phyloP scores from a whole-genome alignment of 2,888 invertebrate genomes.

The Alentia gelatinosa region DNA sequence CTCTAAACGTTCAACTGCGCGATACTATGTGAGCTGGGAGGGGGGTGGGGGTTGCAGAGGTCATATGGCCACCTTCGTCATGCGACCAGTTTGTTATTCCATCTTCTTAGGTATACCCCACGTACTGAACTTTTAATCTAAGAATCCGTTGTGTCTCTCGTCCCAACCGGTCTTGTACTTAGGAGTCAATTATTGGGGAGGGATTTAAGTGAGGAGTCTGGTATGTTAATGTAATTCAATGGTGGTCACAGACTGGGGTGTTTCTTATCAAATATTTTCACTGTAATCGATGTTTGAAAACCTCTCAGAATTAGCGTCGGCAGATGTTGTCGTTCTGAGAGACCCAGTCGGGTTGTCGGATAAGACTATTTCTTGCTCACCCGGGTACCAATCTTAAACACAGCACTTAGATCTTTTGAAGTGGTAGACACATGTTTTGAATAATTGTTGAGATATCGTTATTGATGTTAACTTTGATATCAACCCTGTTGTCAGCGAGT shows the following conservation, averaged over 20 bases:
- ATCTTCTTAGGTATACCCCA: no score
- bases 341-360: background rate
- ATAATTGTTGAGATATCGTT: conserved; percentile 34
- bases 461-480: conserved; percentile 26
- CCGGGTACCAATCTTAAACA: background rate
- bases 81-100: background rate
- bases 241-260: background rate
- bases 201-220: background rate
- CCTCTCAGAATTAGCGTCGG: background rate
- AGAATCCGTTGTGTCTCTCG: no score
- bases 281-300: background rate
- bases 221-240: background rate
- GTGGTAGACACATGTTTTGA: background rate
- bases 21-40: background rate
- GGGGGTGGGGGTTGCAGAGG: background rate
- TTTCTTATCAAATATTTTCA: background rate
- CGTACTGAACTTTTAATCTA: no score
- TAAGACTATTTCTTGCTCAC: background rate
- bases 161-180: background rate
- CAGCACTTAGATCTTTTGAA: background rate
- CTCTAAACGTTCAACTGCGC: background rate
- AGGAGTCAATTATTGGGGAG: background rate
- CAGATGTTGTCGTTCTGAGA: background rate
- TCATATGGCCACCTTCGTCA: background rate
- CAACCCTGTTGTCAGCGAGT: background rate